Percentiles rank a stretch among this genome's conserved stretches.
phyloP scores from a whole-genome alignment of 1,140 invertebrate species.

The Brachionus asplanchnoidis region DNA sequence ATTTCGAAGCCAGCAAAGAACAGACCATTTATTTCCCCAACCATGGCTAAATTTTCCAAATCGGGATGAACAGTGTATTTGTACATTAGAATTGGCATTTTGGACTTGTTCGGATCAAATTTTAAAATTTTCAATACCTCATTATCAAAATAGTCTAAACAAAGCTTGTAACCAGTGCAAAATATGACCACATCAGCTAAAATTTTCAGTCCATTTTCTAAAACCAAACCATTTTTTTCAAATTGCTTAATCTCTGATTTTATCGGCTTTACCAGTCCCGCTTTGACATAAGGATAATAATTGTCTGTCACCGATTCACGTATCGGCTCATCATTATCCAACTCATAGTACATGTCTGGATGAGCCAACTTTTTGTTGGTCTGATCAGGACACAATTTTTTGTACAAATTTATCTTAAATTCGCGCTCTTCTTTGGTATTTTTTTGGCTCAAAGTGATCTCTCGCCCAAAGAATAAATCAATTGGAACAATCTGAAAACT shows the following conservation, averaged over 20 bases:
- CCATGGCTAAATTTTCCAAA: not conserved
- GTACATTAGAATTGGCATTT: constrained; percentile 11
- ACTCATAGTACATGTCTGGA: not conserved
- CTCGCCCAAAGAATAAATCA: constrained; percentile 11
- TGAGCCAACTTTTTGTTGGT: not conserved
- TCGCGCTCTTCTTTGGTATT: not conserved
- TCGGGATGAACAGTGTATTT: not conserved
- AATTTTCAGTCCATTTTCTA: not conserved
- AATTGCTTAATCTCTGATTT: not conserved
- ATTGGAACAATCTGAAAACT: not conserved
- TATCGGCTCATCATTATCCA: not conserved
- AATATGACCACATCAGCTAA: constrained; percentile 6
- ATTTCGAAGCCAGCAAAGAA: not conserved
- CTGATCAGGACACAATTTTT: not conserved
- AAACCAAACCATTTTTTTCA: not conserved
- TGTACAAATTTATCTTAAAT: not conserved
- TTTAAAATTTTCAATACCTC: not conserved
- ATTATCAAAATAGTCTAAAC: not conserved
- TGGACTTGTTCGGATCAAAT: not conserved
- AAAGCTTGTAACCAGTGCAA: not conserved
- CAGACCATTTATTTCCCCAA: not conserved
- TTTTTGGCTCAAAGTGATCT: not conserved
- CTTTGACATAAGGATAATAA: not conserved
- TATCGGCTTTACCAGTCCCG: not conserved
- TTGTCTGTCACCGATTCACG: not conserved